These are phyloP conservation scores for Anthopleura xanthogrammica DNA, from an alignment of 92 coral and sea anemone species.

Conservation along the genomic window DNA sequence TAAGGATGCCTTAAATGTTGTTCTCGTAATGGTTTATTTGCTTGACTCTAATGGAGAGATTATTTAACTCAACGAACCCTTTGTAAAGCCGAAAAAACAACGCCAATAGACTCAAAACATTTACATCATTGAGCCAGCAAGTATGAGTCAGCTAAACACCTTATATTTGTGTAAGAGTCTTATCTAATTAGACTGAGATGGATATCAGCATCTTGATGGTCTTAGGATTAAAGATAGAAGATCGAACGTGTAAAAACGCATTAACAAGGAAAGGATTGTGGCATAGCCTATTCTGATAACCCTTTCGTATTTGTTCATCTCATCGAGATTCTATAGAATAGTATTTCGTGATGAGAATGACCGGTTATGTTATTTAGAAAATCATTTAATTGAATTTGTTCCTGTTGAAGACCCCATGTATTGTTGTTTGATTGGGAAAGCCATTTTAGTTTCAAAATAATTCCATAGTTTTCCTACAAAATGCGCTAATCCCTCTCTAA, in stretches of 20 bases:
- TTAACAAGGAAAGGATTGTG: slow-evolving; percentile 1
- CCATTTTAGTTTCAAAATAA: slow-evolving; percentile 7
- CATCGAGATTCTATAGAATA: background rate
- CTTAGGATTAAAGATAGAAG: background rate
- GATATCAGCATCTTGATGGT: background rate
- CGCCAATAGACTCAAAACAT: background rate
- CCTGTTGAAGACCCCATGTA: background rate
- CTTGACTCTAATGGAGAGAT: background rate
- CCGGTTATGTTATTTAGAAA: background rate
- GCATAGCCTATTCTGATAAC: background rate
- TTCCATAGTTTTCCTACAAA: background rate
- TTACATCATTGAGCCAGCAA: background rate
- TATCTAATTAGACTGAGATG: slow-evolving; percentile 1
- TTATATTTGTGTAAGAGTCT: slow-evolving; percentile 4
- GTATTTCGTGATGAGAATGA: background rate
- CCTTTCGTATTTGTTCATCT: background rate
- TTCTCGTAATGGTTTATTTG: background rate
- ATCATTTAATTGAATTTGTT: background rate
- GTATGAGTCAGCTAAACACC: background rate
- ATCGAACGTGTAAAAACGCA: slow-evolving; percentile 1
- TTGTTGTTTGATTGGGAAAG: slow-evolving; percentile 1
- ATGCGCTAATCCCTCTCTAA: slow-evolving; percentile 1
- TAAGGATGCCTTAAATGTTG: background rate
- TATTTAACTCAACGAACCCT: background rate
- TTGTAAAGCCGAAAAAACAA: slow-evolving; percentile 4